Evolutionary conservation across 2,113 vertebrate genomes (phyloP), one percentile per base, ranked within the genome.

Genomic region (Ovis canadensis): DNA sequence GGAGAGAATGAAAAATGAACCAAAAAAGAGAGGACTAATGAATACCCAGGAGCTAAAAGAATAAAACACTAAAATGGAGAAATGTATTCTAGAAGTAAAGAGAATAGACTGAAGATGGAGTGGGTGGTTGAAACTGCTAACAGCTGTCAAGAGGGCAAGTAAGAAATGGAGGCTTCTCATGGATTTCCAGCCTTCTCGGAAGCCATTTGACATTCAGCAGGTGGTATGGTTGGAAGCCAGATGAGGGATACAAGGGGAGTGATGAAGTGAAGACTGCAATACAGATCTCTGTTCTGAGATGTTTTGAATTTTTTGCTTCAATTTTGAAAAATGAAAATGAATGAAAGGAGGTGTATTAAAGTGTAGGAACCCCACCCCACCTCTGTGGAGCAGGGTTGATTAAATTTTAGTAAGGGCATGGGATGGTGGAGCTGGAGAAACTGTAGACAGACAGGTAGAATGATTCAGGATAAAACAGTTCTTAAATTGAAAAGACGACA

Each of bases 121-220:
- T 0, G 3, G 48, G 8, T 33, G 5, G 31, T 48, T 3, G 4
- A 57, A n/a, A 19, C 2, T 64, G 16, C 6, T 9, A 67, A 21
- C 7, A 57, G 40, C 40, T 43, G 12, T 7, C 7, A 93, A 87
- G 60, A 36, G 12, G 5, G 74, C 19, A 57, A 48, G 62, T 21
- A 48, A 71, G 50, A 60, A 52, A 6, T 54, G 16, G 1, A 67
- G 13, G 1, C 31, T 50, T 77, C 33, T 7, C 14, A 40, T 36
- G 12, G 36, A 36, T 91, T 77, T 45, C 12, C 21, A 74, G 43
- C 5, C 16, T 31, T 88, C 74, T 17, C 1, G 1, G 71, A 13
- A 78, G 33, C 13, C 23, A 10, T 64, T 83, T 59, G 6, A 67
- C 8, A n/a, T 59, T n/a, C 25, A 10, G 8, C 59, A 19, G 5